Evolutionary conservation across 1,140 invertebrate genomes (phyloP).

Genomic region (Rhopalosiphum padi): DNA sequence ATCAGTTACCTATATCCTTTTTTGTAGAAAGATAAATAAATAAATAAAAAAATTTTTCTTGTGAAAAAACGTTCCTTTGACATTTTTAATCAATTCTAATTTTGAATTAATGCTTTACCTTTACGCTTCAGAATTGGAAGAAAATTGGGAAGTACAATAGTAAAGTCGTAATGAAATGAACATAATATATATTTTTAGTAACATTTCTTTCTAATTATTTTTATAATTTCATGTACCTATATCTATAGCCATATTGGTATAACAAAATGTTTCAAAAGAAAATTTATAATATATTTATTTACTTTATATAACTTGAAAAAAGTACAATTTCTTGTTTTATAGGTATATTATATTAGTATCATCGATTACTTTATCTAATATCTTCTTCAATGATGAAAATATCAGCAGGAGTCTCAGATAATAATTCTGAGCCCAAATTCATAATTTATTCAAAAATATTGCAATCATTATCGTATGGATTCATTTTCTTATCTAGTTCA

Average conservation of each 20-base stretch:
- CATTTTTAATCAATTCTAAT: background rate
- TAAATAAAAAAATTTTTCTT: too few relatives aligned
- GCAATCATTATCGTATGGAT: background rate
- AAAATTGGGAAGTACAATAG: background rate
- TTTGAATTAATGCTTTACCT: background rate
- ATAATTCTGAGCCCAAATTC: background rate
- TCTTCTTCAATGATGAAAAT: too few relatives aligned
- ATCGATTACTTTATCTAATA: too few relatives aligned
- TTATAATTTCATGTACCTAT: background rate
- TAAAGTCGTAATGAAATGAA: background rate
- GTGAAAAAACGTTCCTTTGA: background rate
- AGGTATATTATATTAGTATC: background rate
- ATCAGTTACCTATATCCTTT: background rate
- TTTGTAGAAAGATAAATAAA: background rate
- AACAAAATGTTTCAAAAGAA: background rate
- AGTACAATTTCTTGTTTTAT: background rate
- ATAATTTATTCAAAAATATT: background rate
- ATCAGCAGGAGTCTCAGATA: background rate
- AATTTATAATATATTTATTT: background rate
- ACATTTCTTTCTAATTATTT: conserved; percentile 14
- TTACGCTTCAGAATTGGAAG: background rate
- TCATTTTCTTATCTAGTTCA: background rate
- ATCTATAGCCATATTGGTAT: too few relatives aligned
- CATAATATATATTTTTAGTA: background rate
- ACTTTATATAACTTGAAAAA: background rate